Evolutionary conservation across 2,113 vertebrate species (phyloP).

Genomic region (Etheostoma spectabile): DNA sequence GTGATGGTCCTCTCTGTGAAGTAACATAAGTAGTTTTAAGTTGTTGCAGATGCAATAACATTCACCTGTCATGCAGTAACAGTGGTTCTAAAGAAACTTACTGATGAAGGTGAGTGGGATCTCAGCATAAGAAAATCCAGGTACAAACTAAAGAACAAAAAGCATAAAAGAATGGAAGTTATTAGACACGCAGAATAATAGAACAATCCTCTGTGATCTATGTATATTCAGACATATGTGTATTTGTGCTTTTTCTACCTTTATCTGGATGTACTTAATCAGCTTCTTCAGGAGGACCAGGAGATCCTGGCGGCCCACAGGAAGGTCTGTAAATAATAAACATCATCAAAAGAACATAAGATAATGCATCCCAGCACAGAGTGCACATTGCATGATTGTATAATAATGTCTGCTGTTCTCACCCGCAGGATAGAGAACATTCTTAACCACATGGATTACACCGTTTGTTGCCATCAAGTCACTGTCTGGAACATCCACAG

Average conservation of each 20-base stretch:
- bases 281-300: conserved; percentile 90
- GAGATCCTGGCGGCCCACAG: conserved; percentile 92
- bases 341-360: not conserved
- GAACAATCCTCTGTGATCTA: not conserved
- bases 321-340: conserved; percentile 85
- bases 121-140: conserved; percentile 90
- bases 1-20: conserved; percentile 76
- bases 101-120: conserved; percentile 93
- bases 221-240: not conserved
- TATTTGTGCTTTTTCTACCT: conserved; percentile 82
- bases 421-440: conserved; percentile 94
- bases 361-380: not conserved
- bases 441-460: conserved; percentile 94
- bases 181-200: not conserved
- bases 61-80: not conserved
- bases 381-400: not conserved
- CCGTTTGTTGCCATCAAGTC: conserved; percentile 97
- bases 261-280: conserved; percentile 93
- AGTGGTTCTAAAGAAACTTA: conserved; percentile 80
- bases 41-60: not conserved
- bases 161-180: conserved; percentile 5
- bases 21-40: conserved; percentile 8
- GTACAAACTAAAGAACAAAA: conserved; percentile 86
- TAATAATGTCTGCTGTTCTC: conserved; percentile 11
- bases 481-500: conserved; percentile 87